Evolutionary conservation across 2,888 invertebrate genomes (phyloP).

Genomic region (Dascillus cervinus): DNA sequence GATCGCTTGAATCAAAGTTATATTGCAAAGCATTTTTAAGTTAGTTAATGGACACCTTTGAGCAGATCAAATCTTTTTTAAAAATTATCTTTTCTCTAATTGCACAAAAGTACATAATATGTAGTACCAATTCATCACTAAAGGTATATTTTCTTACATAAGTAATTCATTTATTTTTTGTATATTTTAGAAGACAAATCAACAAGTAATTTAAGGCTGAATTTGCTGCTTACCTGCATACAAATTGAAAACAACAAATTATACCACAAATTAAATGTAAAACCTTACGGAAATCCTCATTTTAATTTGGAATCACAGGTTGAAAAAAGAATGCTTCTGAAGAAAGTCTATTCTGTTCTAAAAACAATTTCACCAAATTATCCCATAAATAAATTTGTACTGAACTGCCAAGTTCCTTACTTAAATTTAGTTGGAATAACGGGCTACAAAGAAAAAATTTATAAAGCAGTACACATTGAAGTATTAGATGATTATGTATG

Average conservation of each 20-base stretch:
- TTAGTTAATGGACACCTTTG: too few species aligned
- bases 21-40: too few species aligned
- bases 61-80: too few species aligned
- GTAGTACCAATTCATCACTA: too few species aligned
- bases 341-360: constrained; percentile 26
- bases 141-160: too few species aligned
- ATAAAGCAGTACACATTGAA: constrained; percentile 39
- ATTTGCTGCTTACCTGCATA: constrained; percentile 37
- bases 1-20: too few species aligned
- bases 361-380: constrained; percentile 21
- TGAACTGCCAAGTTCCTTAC: constrained; percentile 33
- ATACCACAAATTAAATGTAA: constrained; percentile 27
- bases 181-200: constrained; percentile 7
- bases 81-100: too few species aligned
- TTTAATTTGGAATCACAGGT: constrained; percentile 27
- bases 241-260: constrained; percentile 35
- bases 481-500: constrained; percentile 39
- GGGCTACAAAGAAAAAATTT: constrained; percentile 32
- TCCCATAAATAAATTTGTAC: constrained; percentile 26
- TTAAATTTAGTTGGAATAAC: constrained; percentile 37
- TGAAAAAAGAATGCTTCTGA: constrained; percentile 29
- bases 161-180: too few species aligned
- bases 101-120: too few species aligned
- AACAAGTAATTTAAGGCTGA: constrained; percentile 24
- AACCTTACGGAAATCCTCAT: constrained; percentile 14